Evolutionary conservation across 2,888 invertebrate genomes (phyloP), one percentile per base, ranked within the genome.

Genomic region (Aphodius granarius): DNA sequence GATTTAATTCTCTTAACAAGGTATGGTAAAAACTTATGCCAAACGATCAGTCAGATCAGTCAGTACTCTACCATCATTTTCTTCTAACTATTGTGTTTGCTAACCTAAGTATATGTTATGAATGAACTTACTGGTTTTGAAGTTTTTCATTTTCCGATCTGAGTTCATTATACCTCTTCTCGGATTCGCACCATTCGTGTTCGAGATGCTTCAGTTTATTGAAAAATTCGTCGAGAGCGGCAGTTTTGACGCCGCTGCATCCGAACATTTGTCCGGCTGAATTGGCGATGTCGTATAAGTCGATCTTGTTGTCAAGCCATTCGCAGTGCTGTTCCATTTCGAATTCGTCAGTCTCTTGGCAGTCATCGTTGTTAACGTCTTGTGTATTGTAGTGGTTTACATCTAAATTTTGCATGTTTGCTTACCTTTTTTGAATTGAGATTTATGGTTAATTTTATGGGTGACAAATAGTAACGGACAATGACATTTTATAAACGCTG

Each of bases 121-220:
- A 43, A 43, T 43, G 6, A 15, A 75, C 78, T 79, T 78, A 83
- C 83, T 81, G 79, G 18, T 77, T 78, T 72, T 80, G 81, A 15
- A 82, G 78, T 71, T 79, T 79, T 72, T 83, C 80, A 72, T 83
- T 81, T 77, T 83, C 82, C n/a, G 76, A 76, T 76, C 81, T 79
- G 63, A 83, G 75, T 71, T 76, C 76, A 77, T 81, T 80, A 62
- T 79, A 81, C 76, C 78, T 81, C 6, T 77, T 77, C 73, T 83
- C 83, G 2, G 77, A 72, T 23, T 82, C 81, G 21, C 78, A 78
- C 43, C 83, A 75, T 78, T 82, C 80, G 19, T 77, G 73, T 76
- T 82, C 83, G 4, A 84, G 71, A 6, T 73, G 22, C 75, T 81
- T 83, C 5, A 81, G 73, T 75, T 82, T 78, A 62, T 76, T 74